Base-by-base conservation (phyloP, 2,888 invertebrate genomes). In the Tortricodes alternella region DNA sequence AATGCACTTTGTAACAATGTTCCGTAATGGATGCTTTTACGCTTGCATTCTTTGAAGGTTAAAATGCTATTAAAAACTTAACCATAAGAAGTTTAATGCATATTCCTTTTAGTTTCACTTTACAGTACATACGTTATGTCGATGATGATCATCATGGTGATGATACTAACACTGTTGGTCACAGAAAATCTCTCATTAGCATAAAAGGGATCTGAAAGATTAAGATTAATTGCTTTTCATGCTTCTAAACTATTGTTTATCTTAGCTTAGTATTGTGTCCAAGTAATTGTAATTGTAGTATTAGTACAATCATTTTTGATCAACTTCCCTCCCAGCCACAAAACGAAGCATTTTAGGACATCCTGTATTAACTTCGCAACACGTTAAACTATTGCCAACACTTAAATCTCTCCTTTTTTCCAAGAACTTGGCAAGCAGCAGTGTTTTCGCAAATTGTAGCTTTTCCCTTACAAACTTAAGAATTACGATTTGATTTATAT, bases 371-470 rank as follows among this genome's bases (percentile, higher is more conserved):
- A 13, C 8, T 16, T 13, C 19, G 39, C 16, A 6, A 39, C 11
- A 7, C n/a, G n/a, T 19, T 8, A 15, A 11, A 24, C 9, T 41
- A 16, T 19, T n/a, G n/a, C 29, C 11, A 16, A 29, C 48, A 55
- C 48, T 43, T 41, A 48, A 27, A 55, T 49, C 41, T 48, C 46
- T 6, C 18, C 16, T 29, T 44, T 44, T 55, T 55, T 35, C 48
- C 48, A 37, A 44, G 15, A 43, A 55, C 27, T 56, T 56, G 56
- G 56, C 56, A 56, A 56, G 37, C 21, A 37, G 43, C 9, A 19
- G 38, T 38, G 56, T 56, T 34, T 46, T 38, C 27, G 29, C 56
- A 56, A 56, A 56, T 50, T 50, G 56, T 49, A 44, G 32, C 32
- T 9, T 11, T 44, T 44, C 44, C 13, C 34, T 34, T 44, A 32